A percentile compares a stretch with the other conserved stretches of the same genome.
Evolutionary conservation across 2,888 invertebrate species (phyloP).

Genomic region (Melieria picta): DNA sequence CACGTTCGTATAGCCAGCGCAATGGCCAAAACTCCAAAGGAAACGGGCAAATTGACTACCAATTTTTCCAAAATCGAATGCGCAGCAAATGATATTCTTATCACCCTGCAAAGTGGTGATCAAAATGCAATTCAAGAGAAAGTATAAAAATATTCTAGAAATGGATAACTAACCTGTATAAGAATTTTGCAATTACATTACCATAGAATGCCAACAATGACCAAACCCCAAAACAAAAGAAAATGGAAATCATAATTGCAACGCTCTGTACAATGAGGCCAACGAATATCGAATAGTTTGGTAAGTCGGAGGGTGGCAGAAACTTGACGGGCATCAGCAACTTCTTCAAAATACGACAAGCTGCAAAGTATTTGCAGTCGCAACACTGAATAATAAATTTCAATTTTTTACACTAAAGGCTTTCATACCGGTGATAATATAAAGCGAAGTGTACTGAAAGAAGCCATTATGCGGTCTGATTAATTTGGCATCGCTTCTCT

Average conservation of each 20-base stretch:
- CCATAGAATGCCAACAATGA: constrained; percentile 49
- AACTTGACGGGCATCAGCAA: constrained; percentile 45
- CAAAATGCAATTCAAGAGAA: not conserved
- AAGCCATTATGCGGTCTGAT: constrained; percentile 71
- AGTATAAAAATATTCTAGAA: not conserved
- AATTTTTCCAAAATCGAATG: constrained; percentile 54
- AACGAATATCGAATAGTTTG: constrained; percentile 51
- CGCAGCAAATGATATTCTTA: constrained; percentile 46
- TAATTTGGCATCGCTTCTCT: constrained; percentile 61
- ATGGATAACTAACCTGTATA: constrained; percentile 42
- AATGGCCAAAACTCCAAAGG: constrained; percentile 73
- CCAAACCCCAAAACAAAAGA: constrained; percentile 49
- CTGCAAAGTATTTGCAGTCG: constrained; percentile 36
- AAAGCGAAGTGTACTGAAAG: constrained; percentile 69
- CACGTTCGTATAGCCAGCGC: constrained; percentile 75
- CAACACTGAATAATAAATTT: too few relatives aligned
- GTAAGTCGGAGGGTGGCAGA: constrained; percentile 46
- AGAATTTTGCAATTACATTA: constrained; percentile 49
- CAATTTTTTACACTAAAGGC: not conserved
- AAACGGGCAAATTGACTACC: constrained; percentile 75
- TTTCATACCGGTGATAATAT: constrained; percentile 55
- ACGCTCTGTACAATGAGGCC: constrained; percentile 54
- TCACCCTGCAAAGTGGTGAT: constrained; percentile 39
- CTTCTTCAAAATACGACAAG: constrained; percentile 55
- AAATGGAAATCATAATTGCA: constrained; percentile 53